Base-by-base conservation (phyloP, 2,888 invertebrate species). In the Drosophila barbarae region DNA sequence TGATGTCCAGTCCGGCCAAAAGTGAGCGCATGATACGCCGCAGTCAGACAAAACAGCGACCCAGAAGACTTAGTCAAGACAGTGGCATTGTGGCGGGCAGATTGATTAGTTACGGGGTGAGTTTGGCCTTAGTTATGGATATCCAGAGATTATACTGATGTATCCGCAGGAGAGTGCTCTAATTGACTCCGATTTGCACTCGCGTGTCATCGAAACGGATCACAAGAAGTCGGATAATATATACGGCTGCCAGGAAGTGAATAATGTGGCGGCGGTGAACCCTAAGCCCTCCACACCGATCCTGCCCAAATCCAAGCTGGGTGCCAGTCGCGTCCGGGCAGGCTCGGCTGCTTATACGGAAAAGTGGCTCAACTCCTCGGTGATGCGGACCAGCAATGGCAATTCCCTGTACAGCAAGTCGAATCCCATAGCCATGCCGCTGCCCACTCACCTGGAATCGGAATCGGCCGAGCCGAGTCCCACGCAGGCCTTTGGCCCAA, bases 401-500 rank as follows among this genome's bases (percentile, higher is more conserved):
- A 57, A 26, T 5, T 52, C 71, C 5, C 55, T 59, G 41, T 77
- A 69, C 26, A 67, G 72, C 39, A 86, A 86, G 57, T 65, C 72
- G 0, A 80, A 78, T 32, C 64, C 79, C 6, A 80, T 85, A 12
- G 67, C 81, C 0, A 59, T 85, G 46, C 84, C 85, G 35, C 63
- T 88, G 64, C 86, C 88, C 5, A 86, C 88, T 35, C 88, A 88
- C 36, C 63, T 87, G 64, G 88, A 88, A 67, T 74, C 81, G 3
- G 88, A 88, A 13, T 87, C 88, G 2, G 87, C 87, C 1, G 86
- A 88, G 44, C 86, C 87, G 5, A 86, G 89, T 76, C 86, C 90
- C 26, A 87, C 88, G 0, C 90, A 90, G 63, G 91, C 91, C 0
- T 92, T 92, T 76, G 92, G 92, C 0, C 91, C 91, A 0, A 90